Base-by-base conservation (phyloP, 2,888 invertebrate species). In the Drosophila diplacantha region DNA sequence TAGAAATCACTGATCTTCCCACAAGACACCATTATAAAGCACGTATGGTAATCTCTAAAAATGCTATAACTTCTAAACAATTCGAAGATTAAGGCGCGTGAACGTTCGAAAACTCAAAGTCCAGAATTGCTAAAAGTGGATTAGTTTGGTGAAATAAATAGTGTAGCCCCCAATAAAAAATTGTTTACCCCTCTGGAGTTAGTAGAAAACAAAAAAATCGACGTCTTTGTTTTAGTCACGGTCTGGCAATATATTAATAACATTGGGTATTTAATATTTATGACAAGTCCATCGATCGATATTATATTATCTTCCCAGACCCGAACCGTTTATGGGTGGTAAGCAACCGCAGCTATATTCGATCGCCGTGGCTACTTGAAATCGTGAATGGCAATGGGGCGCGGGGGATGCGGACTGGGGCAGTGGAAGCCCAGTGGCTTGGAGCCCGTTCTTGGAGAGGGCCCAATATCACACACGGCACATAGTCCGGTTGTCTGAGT, bases 201-300 rank as follows among this genome's bases (percentile, higher is more conserved):
- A 0, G 3, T 18, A 6, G 16, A 31, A 31, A 44, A 37, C 20
- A 34, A 65, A 46, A 57, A 16, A 5, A 12, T 6, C 58, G 3
- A 46, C 35, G 46, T 47, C 51, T 57, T 58, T 51, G 51, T 22
- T 58, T 47, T 41, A 56, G 67, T 57, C 32, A 43, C 53, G 46
- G 38, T 46, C 39, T 35, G 41, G 52, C 49, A 60, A 56, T 54
- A 68, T 34, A 59, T 60, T 59, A 52, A 72, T 72, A 72, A 59
- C 62, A 74, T 67, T 58, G 69, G 71, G 73, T 51, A 51, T 78
- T 74, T 81, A 80, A 80, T 78, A 78, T 82, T 78, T 78, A 82
- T 69, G 77, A 76, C 82, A 67, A 74, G 82, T 82, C 77, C 59
- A 72, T 47, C 60, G 69, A 67, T 82, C 78, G 82, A 78, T 78